Evolutionary conservation across 1,140 invertebrate genomes (phyloP).

Genomic region (Helicoverpa zea): DNA sequence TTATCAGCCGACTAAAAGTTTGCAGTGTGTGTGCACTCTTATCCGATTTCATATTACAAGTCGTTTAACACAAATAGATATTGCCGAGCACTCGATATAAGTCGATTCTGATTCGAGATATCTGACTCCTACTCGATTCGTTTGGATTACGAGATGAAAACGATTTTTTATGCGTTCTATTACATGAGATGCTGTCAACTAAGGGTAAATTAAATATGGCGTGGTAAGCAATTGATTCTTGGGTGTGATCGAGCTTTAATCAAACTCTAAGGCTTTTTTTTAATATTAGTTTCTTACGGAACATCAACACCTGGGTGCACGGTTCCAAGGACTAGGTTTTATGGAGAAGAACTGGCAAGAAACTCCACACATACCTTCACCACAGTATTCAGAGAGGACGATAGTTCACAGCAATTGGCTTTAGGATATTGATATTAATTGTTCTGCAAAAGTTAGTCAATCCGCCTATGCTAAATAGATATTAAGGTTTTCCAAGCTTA

Average conservation of each 20-base stretch:
- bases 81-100: conserved; percentile 20
- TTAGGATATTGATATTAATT: conserved; percentile 1
- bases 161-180: not conserved
- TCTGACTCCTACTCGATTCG: conserved; percentile 30
- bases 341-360: no score
- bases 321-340: no score
- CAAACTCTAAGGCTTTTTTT: no score
- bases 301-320: no score
- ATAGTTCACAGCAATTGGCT: no score
- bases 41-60: conserved; percentile 31
- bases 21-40: not conserved
- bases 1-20: no score
- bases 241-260: not conserved
- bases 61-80: conserved; percentile 46
- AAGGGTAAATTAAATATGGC: conserved; percentile 7
- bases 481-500: not conserved
- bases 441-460: not conserved
- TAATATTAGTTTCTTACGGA: no score
- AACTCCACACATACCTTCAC: no score
- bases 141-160: conserved; percentile 2
- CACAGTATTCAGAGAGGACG: no score
- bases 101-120: conserved; percentile 27
- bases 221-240: not conserved
- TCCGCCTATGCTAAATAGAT: not conserved
- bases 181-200: conserved; percentile 1